Evolutionary conservation across 2,797 vertebrate genomes (phyloP).

Genomic region (Enteromius argenteus): DNA sequence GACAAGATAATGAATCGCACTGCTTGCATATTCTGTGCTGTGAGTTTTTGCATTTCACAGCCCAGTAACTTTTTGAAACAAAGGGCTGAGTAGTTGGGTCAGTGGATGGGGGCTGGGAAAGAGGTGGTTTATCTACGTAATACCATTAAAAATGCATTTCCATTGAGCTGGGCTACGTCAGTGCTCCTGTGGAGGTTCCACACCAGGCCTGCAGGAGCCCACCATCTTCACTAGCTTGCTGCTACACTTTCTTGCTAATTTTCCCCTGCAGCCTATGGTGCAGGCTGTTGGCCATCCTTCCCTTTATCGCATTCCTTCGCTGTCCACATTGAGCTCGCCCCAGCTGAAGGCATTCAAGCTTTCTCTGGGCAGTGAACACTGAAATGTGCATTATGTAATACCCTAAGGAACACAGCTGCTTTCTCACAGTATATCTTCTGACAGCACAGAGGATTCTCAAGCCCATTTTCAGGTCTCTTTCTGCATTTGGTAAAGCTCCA

Average conservation of each 20-base stretch:
- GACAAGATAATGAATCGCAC: slow-evolving; percentile 81
- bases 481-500: slow-evolving; percentile 36
- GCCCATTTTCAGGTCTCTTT: slow-evolving; percentile 26
- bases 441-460: slow-evolving; percentile 32
- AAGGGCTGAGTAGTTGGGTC: slow-evolving; percentile 41
- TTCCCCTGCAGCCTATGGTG: neutral
- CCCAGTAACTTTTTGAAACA: slow-evolving; percentile 73
- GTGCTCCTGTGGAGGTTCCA: neutral
- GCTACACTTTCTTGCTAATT: slow-evolving; percentile 11
- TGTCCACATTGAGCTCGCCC: slow-evolving; percentile 28
- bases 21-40: slow-evolving; percentile 71
- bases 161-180: slow-evolving; percentile 23
- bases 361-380: slow-evolving; percentile 46
- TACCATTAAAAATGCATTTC: slow-evolving; percentile 60
- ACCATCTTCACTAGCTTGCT: slow-evolving; percentile 10
- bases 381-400: slow-evolving; percentile 72
- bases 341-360: slow-evolving; percentile 55
- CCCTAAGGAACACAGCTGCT: slow-evolving; percentile 72
- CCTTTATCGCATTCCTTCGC: neutral
- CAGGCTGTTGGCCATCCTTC: slow-evolving; percentile 11
- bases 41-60: slow-evolving; percentile 81
- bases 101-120: slow-evolving; percentile 44
- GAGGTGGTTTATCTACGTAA: slow-evolving; percentile 37
- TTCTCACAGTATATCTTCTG: slow-evolving; percentile 62
- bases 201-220: neutral